phyloP scores from a whole-genome alignment of 2,113 vertebrate species.

The Synodontis membranacea region DNA sequence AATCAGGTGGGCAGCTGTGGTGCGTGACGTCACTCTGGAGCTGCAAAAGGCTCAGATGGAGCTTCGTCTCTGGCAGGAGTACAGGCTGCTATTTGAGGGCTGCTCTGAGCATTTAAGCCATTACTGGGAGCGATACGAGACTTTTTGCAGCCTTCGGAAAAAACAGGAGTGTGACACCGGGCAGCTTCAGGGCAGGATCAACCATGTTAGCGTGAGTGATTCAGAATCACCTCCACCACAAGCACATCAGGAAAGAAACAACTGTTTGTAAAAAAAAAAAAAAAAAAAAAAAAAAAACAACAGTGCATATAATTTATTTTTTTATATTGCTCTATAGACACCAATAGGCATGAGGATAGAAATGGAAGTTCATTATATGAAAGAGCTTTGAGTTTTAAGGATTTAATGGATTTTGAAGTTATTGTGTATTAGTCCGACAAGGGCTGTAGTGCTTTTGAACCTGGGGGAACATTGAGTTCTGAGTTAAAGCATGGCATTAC shows the following conservation, averaged over 20 bases:
- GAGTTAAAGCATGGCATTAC: conserved; percentile 10
- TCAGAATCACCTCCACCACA: not conserved
- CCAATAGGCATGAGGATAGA: not conserved
- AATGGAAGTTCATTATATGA: no score
- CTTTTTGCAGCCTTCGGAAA: conserved; percentile 59
- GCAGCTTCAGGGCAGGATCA: conserved; percentile 62
- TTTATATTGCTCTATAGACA: not conserved
- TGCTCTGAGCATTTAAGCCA: conserved; percentile 62
- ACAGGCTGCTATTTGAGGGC: conserved; percentile 54
- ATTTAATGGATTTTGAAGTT: not conserved
- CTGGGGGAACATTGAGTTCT: conserved; percentile 41
- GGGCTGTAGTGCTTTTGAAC: conserved; percentile 30
- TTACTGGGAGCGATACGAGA: conserved; percentile 68
- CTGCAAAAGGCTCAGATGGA: conserved; percentile 58
- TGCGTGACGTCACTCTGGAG: conserved; percentile 72
- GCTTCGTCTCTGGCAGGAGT: conserved; percentile 77
- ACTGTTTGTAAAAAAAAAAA: not conserved
- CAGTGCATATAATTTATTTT: not conserved
- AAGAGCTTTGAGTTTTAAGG: not conserved
- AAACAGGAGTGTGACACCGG: conserved; percentile 64
- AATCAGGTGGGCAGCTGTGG: conserved; percentile 77
- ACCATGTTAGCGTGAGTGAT: conserved; percentile 69
- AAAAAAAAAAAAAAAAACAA: not conserved
- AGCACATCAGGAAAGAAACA: not conserved
- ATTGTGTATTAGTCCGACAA: not conserved